Evolutionary conservation across 2,113 vertebrate species (phyloP).

Genomic region (Neogobius melanostomus): DNA sequence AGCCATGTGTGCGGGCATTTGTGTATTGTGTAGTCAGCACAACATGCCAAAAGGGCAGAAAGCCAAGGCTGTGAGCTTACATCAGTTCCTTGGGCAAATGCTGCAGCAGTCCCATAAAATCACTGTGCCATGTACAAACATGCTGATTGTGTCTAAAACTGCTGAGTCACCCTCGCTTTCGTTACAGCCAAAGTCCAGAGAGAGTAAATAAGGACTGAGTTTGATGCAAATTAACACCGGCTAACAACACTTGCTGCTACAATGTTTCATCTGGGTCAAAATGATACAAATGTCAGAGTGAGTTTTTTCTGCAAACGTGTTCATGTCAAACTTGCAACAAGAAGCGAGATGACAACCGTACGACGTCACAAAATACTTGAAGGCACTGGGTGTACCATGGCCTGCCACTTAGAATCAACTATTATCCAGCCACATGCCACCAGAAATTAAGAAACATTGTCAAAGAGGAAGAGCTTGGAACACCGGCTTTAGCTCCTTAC

Average conservation of each 20-base stretch:
- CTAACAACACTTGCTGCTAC: not conserved
- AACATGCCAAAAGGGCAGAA: constrained; percentile 42
- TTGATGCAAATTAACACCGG: not conserved
- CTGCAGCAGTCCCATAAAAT: constrained; percentile 48
- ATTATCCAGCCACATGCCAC: not conserved
- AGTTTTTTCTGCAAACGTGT: constrained; percentile 14
- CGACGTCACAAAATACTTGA: constrained; percentile 1
- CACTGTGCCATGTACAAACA: constrained; percentile 32
- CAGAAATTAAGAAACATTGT: not conserved
- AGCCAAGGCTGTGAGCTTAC: constrained; percentile 61
- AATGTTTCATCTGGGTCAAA: not conserved
- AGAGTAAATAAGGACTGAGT: not conserved
- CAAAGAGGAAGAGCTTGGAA: not conserved
- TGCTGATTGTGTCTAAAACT: constrained; percentile 43
- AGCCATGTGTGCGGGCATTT: constrained; percentile 18
- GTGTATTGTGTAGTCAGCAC: constrained; percentile 29
- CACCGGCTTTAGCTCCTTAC: constrained; percentile 8
- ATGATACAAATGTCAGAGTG: not conserved
- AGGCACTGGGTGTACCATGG: constrained; percentile 10
- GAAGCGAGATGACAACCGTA: constrained; percentile 11
- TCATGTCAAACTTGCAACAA: not conserved
- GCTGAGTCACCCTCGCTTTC: constrained; percentile 42
- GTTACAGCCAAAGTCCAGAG: constrained; percentile 20
- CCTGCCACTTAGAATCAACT: constrained; percentile 18
- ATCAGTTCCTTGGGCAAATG: constrained; percentile 41